phyloP scores from a whole-genome alignment of 2,888 invertebrate species.

The Scaptomyza polygonia region DNA sequence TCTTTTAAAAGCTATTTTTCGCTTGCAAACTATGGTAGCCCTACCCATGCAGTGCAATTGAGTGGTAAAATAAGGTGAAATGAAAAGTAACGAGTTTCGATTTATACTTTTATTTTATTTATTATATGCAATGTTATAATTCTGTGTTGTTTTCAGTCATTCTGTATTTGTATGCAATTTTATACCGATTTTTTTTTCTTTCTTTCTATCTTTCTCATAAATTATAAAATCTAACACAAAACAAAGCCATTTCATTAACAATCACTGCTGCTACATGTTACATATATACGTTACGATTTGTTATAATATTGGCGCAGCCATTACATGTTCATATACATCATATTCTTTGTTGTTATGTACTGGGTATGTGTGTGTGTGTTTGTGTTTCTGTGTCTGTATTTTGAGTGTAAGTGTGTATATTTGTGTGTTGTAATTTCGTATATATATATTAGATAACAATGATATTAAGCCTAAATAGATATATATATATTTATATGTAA shows the following conservation, averaged over 20 bases:
- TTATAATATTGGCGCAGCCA: constrained; percentile 57
- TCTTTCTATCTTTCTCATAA: constrained; percentile 58
- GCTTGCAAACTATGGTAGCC: background rate
- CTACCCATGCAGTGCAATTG: background rate
- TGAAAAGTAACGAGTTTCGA: constrained; percentile 9
- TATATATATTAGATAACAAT: constrained; percentile 79
- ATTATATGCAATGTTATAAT: constrained; percentile 80
- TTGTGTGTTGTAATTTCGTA: constrained; percentile 39
- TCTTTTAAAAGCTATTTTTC: background rate
- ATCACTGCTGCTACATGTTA: constrained; percentile 82
- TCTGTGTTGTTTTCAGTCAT: constrained; percentile 83
- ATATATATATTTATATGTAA: constrained; percentile 63
- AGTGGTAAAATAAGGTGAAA: background rate
- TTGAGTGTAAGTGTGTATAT: constrained; percentile 18
- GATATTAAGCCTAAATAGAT: constrained; percentile 79
- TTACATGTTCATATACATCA: constrained; percentile 72
- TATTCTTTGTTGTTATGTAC: constrained; percentile 61
- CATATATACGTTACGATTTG: constrained; percentile 77
- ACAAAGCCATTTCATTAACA: constrained; percentile 82
- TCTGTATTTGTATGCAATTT: constrained; percentile 80
- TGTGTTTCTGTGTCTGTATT: constrained; percentile 13
- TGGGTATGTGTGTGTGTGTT: constrained; percentile 37
- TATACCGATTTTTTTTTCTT: constrained; percentile 58
- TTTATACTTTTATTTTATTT: constrained; percentile 76
- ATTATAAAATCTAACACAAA: constrained; percentile 81